These are phyloP conservation scores for Arctia plantaginis DNA, from an alignment of 2,888 invertebrate species.

Conservation along the genomic window DNA sequence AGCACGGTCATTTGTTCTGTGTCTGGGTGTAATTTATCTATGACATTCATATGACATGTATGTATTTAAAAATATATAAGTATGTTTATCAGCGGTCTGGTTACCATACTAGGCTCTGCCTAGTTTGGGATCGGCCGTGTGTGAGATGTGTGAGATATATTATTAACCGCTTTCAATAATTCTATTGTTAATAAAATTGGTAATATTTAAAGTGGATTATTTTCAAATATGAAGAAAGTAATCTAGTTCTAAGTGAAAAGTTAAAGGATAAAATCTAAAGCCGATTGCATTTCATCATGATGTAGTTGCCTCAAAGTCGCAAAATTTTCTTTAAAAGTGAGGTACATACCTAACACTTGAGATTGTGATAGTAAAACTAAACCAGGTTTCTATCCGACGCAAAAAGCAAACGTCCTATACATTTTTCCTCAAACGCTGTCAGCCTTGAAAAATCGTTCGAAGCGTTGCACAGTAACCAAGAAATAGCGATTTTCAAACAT, in stretches of 20 bases:
- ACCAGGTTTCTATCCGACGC: constrained; percentile 28
- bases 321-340: neutral
- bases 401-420: constrained; percentile 33
- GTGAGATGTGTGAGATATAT: too few relatives aligned
- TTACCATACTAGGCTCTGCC: too few relatives aligned
- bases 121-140: too few relatives aligned
- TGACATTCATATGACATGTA: too few relatives aligned
- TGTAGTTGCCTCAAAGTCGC: neutral
- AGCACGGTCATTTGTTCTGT: too few relatives aligned
- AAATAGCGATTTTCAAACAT: constrained; percentile 17
- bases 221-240: neutral
- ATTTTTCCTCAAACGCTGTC: constrained; percentile 63
- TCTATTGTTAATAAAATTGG: too few relatives aligned
- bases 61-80: too few relatives aligned
- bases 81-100: too few relatives aligned
- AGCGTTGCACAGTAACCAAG: neutral
- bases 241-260: neutral
- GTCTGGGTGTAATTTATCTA: too few relatives aligned
- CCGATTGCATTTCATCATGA: neutral
- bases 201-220: neutral
- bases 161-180: too few relatives aligned
- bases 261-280: neutral
- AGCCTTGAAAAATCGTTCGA: constrained; percentile 61
- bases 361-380: constrained; percentile 34
- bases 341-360: neutral